Percentiles rank a stretch among this genome's conserved stretches.
Evolutionary conservation across 1,140 invertebrate species (phyloP).

Genomic region (Chelonus insularis): DNA sequence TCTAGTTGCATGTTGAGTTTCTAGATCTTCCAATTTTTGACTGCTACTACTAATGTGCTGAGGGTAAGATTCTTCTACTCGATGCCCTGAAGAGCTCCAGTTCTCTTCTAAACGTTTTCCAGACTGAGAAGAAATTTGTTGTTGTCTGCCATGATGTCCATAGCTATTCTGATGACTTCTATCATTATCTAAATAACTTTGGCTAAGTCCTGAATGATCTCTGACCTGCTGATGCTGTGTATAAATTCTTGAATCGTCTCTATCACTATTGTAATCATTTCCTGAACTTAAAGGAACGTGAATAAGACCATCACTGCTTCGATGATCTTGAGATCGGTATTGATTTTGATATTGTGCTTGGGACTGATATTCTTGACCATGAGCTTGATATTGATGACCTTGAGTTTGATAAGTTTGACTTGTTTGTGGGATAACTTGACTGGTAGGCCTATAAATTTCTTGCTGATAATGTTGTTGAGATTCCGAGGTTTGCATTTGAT

Average conservation of each 20-base stretch:
- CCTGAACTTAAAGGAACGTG: too few species aligned
- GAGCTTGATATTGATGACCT: not conserved
- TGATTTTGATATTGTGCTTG: not conserved
- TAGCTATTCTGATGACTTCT: not conserved
- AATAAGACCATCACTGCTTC: too few species aligned
- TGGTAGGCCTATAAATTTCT: not conserved
- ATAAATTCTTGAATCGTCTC: too few species aligned
- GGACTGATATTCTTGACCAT: not conserved
- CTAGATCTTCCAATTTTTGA: not conserved
- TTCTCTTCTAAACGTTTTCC: constrained; percentile 31
- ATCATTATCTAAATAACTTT: too few species aligned
- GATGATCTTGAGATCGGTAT: not conserved
- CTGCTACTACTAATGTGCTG: constrained; percentile 2
- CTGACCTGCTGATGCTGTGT: too few species aligned
- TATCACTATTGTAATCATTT: too few species aligned
- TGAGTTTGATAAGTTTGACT: not conserved
- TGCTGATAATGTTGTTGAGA: not conserved
- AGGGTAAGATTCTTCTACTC: constrained; percentile 23
- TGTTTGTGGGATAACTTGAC: not conserved
- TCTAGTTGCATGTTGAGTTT: not conserved
- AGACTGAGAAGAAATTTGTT: not conserved
- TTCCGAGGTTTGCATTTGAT: not conserved
- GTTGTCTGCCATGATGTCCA: not conserved
- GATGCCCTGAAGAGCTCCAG: constrained; percentile 32
- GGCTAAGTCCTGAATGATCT: too few species aligned